Conservation (phyloP, 1,140 invertebrate genomes). For the Drosophila arawakana region DNA sequence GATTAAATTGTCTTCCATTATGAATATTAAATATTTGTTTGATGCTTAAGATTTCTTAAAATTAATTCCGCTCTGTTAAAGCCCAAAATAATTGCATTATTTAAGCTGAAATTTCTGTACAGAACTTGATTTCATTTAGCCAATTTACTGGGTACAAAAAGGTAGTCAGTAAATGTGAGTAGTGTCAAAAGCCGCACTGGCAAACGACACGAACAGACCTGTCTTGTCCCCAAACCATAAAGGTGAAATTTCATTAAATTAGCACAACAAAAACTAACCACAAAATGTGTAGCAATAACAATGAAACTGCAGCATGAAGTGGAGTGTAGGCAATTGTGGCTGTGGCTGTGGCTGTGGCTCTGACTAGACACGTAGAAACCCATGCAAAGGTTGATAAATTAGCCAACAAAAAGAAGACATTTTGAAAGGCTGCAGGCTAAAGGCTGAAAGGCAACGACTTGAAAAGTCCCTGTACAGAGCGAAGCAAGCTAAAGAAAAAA, state of each 20-base stretch:
- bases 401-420: conserved; percentile 28
- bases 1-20: too few relatives aligned
- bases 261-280: conserved; percentile 65
- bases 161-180: not conserved
- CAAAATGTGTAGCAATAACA: conserved; percentile 61
- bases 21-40: too few relatives aligned
- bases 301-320: conserved; percentile 43
- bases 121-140: not conserved
- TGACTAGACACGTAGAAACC: conserved; percentile 51
- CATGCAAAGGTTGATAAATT: conserved; percentile 66
- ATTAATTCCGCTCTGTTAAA: too few relatives aligned
- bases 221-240: conserved; percentile 28
- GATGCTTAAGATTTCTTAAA: too few relatives aligned
- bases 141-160: not conserved
- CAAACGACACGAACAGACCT: not conserved
- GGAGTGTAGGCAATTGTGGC: conserved; percentile 47
- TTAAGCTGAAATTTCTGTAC: too few relatives aligned
- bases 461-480: too few relatives aligned
- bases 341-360: too few relatives aligned
- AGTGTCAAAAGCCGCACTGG: conserved; percentile 4
- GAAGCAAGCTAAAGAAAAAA: too few relatives aligned
- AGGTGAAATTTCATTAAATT: conserved; percentile 73
- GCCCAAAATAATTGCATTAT: too few relatives aligned
- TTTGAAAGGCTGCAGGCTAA: too few relatives aligned
- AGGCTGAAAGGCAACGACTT: too few relatives aligned